phyloP scores from a whole-genome alignment of 2,797 vertebrate genomes.

The Chromis chromis region DNA sequence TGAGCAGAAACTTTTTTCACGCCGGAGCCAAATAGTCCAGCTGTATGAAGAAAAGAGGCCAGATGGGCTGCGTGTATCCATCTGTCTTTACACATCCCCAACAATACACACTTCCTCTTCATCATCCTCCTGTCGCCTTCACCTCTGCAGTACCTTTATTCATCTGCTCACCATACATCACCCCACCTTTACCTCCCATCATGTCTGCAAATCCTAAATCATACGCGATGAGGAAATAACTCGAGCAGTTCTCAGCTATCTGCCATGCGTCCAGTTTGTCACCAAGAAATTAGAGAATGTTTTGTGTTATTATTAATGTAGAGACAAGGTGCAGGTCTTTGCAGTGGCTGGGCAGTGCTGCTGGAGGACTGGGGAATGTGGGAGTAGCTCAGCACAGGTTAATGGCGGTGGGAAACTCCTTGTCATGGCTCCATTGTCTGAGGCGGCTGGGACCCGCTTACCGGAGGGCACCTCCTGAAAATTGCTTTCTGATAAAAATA shows the following conservation, averaged over 20 bases:
- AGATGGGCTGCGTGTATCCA: conserved; percentile 59
- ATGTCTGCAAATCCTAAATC: not conserved
- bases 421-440: conserved; percentile 77
- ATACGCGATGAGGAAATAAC: not conserved
- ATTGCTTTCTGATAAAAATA: conserved; percentile 86
- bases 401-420: conserved; percentile 71
- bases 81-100: conserved; percentile 55
- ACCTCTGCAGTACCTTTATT: conserved; percentile 42
- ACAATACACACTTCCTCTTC: conserved; percentile 43
- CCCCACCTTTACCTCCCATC: not conserved
- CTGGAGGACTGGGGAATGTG: conserved; percentile 6
- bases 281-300: not conserved
- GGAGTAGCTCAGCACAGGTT: conserved; percentile 67
- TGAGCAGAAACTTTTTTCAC: conserved; percentile 5
- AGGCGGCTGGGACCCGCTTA: conserved; percentile 65
- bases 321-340: not conserved
- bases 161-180: conserved; percentile 23
- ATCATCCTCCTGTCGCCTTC: conserved; percentile 30
- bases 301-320: conserved; percentile 1
- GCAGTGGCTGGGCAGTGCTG: conserved; percentile 10
- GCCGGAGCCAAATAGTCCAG: conserved; percentile 26
- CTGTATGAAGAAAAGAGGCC: conserved; percentile 43
- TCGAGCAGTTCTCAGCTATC: not conserved
- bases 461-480: conserved; percentile 83
- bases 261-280: not conserved